Conservation (phyloP, 2,888 invertebrate genomes). For the Melikaiella ostensackeni region DNA sequence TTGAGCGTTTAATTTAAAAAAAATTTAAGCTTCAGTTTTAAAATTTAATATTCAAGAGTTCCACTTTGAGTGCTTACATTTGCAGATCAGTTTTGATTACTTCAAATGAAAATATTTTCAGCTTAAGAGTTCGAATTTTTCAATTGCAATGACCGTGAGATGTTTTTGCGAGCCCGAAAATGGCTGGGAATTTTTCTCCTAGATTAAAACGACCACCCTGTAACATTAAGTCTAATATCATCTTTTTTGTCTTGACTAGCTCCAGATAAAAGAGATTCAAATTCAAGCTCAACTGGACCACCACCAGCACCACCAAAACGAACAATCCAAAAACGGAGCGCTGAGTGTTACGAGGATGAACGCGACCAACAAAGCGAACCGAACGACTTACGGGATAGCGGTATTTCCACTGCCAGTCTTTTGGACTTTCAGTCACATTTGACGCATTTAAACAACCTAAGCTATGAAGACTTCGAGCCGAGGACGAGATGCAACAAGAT, state of each 20-base stretch:
- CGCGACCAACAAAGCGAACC: conserved; percentile 66
- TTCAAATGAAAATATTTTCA: too few species aligned
- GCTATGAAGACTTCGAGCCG: conserved; percentile 77
- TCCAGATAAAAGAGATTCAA: conserved; percentile 80
- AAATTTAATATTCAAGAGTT: too few species aligned
- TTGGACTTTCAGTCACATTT: conserved; percentile 74
- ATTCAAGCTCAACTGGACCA: conserved; percentile 75
- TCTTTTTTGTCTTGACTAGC: conserved; percentile 69
- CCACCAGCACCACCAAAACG: conserved; percentile 78
- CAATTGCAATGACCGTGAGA: too few species aligned
- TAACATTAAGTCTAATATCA: neutral
- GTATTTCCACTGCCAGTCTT: conserved; percentile 77
- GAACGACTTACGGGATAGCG: conserved; percentile 80
- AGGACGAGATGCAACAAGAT: conserved; percentile 74
- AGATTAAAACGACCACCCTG: too few species aligned
- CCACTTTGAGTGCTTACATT: too few species aligned
- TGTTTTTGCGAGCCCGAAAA: too few species aligned
- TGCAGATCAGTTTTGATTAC: too few species aligned
- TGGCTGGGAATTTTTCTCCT: too few species aligned
- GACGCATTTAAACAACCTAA: conserved; percentile 74
- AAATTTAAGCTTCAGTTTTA: too few species aligned
- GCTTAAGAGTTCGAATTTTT: too few species aligned
- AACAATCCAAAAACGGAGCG: conserved; percentile 70
- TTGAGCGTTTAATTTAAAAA: too few species aligned
- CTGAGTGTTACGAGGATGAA: conserved; percentile 72